phyloP scores from a whole-genome alignment of 53 echinoderm and acorn worm species.

The Temnopleurus reevesii region DNA sequence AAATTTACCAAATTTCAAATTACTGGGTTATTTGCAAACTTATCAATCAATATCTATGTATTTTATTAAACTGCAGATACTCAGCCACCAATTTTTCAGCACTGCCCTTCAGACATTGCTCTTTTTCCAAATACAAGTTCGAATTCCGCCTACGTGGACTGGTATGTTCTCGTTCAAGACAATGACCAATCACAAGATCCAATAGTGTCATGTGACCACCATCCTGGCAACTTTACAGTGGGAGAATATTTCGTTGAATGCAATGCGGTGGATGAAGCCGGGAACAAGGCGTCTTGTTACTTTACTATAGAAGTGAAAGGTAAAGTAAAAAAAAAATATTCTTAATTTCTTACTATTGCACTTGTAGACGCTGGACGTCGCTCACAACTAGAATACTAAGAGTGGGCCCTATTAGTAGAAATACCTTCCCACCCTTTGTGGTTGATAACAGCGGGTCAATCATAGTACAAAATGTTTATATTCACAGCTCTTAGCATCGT shows the following conservation, averaged over 20 bases:
- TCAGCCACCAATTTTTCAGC: not conserved
- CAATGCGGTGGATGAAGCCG: constrained; percentile 15
- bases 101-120: not conserved
- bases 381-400: no score
- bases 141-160: not conserved
- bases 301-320: constrained; percentile 28
- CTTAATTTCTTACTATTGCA: no score
- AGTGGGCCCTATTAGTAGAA: no score
- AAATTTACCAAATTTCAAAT: no score
- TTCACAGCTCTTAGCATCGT: not conserved
- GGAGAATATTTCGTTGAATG: not conserved
- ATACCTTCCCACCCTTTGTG: no score
- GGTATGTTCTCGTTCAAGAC: not conserved
- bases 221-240: not conserved
- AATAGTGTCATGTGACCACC: not conserved
- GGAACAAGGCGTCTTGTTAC: not conserved
- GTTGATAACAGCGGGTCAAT: not conserved
- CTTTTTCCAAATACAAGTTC: not conserved
- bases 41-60: no score
- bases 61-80: no score
- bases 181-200: not conserved
- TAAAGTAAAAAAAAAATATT: not conserved
- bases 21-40: no score
- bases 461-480: not conserved
- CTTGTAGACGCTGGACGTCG: no score